Conservation (phyloP, 2,797 vertebrate genomes). For the Peromyscus eremicus region DNA sequence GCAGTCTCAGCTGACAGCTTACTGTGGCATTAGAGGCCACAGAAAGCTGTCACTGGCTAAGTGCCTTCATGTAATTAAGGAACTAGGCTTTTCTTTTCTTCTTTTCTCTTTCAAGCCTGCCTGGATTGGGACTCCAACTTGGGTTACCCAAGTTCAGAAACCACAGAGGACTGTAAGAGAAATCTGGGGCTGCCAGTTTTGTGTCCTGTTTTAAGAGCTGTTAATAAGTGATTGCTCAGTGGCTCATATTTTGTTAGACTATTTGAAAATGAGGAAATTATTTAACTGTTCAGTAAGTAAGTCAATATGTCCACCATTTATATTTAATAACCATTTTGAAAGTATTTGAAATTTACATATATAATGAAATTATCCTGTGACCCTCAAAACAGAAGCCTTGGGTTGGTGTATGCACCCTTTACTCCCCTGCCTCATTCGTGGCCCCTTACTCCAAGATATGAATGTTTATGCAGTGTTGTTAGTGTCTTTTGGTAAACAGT, state of each 20-base stretch:
- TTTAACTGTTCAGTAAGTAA: constrained; percentile 52
- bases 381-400: background rate
- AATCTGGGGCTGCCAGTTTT: background rate
- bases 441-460: background rate
- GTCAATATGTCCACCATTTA: constrained; percentile 34
- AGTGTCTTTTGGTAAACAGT: constrained; percentile 25
- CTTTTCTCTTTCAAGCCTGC: background rate
- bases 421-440: background rate
- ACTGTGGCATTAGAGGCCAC: background rate
- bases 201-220: constrained; percentile 38
- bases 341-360: constrained; percentile 46
- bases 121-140: background rate
- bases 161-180: background rate
- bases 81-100: background rate
- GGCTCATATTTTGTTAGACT: constrained; percentile 34
- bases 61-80: background rate
- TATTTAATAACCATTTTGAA: constrained; percentile 50
- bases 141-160: background rate
- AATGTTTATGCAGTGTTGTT: background rate
- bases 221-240: constrained; percentile 30
- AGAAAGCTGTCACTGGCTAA: background rate
- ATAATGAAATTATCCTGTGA: constrained; percentile 11
- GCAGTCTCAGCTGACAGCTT: background rate
- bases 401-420: fast-evolving
- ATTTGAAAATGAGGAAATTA: constrained; percentile 43